Percentiles rank a stretch among this genome's conserved stretches.
Evolutionary conservation across 2,888 invertebrate species (phyloP).

Genomic region (Ichneumon xanthorius): DNA sequence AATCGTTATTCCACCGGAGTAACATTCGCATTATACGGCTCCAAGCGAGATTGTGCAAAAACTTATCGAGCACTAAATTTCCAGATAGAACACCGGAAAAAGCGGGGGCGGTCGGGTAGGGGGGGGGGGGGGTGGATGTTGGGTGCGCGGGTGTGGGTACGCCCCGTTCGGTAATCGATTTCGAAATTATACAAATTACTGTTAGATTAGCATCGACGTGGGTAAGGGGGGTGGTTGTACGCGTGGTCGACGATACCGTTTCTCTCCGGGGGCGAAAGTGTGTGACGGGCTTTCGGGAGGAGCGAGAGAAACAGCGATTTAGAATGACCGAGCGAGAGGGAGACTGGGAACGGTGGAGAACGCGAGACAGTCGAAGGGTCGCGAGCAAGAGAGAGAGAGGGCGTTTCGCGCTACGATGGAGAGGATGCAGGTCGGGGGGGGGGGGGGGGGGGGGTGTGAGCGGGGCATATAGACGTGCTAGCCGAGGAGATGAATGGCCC

Average conservation of each 20-base stretch:
- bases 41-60: constrained; percentile 49
- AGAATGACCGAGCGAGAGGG: constrained; percentile 30
- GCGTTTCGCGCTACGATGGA: constrained; percentile 35
- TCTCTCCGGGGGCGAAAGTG: constrained; percentile 30
- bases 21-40: constrained; percentile 8
- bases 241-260: constrained; percentile 45
- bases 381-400: neutral
- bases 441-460: constrained; percentile 5
- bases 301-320: constrained; percentile 58
- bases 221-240: constrained; percentile 31
- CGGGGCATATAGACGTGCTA: constrained; percentile 52
- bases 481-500: constrained; percentile 73
- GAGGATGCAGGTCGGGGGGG: neutral
- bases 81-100: neutral
- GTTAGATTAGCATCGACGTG: constrained; percentile 76
- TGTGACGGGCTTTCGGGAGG: constrained; percentile 24
- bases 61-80: constrained; percentile 64
- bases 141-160: neutral
- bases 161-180: constrained; percentile 72
- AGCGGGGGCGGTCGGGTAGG: neutral
- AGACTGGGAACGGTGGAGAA: constrained; percentile 36
- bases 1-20: constrained; percentile 37
- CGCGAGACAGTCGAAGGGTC: constrained; percentile 40
- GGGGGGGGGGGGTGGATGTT: neutral
- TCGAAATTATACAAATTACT: constrained; percentile 81